A percentile compares a stretch with the other conserved stretches of the same genome.
Evolutionary conservation across 2,888 invertebrate species (phyloP).

Genomic region (Pterobdella sp.): DNA sequence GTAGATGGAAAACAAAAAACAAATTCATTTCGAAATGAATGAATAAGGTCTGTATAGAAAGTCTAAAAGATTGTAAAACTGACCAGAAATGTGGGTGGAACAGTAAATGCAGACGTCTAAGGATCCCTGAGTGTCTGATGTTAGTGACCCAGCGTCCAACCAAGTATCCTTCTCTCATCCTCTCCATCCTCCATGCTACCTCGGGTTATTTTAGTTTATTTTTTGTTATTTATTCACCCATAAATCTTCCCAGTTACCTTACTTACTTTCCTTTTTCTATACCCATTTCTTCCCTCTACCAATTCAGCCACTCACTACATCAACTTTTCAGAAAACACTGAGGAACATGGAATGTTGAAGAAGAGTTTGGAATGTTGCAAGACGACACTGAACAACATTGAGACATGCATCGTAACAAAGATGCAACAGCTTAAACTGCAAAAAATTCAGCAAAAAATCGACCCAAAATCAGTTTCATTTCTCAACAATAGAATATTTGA

Average conservation of each 20-base stretch:
- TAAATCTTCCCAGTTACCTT: no score
- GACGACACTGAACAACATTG: conserved; percentile 5
- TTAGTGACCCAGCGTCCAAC: conserved; percentile 90
- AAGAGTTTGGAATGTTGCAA: conserved; percentile 15
- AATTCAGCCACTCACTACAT: not conserved
- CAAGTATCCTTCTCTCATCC: conserved; percentile 84
- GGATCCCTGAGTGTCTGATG: conserved; percentile 87
- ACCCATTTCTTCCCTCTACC: no score
- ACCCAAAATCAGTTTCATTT: conserved; percentile 6
- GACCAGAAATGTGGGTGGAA: conserved; percentile 65
- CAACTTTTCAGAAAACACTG: conserved; percentile 8
- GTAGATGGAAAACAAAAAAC: no score
- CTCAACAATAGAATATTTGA: not conserved
- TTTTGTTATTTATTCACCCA: not conserved
- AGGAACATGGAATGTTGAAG: conserved; percentile 1
- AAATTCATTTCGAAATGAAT: no score
- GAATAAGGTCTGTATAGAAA: not conserved
- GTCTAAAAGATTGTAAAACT: not conserved
- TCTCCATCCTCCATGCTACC: conserved; percentile 81
- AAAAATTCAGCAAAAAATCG: not conserved
- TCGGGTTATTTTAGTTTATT: conserved; percentile 52
- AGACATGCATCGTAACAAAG: conserved; percentile 8
- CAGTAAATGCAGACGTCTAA: conserved; percentile 80
- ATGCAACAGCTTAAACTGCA: not conserved
- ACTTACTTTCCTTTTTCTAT: no score